Percentiles rank a stretch among this genome's conserved stretches.
Evolutionary conservation across 2,797 vertebrate genomes (phyloP).

Genomic region (Alosa sapidissima): DNA sequence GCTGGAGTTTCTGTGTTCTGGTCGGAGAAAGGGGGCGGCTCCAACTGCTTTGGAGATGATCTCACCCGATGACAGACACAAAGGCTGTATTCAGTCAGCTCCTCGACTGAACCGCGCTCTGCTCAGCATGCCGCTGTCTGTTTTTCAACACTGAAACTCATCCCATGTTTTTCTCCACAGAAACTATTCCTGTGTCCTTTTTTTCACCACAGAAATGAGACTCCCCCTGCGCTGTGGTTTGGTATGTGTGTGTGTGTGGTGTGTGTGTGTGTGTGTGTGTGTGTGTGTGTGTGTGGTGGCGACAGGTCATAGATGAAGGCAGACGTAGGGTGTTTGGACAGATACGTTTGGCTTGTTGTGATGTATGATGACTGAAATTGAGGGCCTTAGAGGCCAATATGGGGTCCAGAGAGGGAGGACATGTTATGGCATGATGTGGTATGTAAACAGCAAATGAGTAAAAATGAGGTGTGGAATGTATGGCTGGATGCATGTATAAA

Average conservation of each 20-base stretch:
- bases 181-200: too few species aligned
- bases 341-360: slow-evolving; percentile 27
- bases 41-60: neutral
- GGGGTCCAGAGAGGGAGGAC: neutral
- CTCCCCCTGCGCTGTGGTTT: neutral
- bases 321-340: neutral
- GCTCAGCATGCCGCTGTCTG: neutral
- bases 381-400: neutral
- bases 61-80: neutral
- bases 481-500: neutral
- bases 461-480: neutral
- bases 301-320: neutral
- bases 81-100: neutral
- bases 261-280: too few species aligned
- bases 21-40: neutral
- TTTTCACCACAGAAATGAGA: too few species aligned
- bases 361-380: neutral
- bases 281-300: too few species aligned
- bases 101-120: neutral
- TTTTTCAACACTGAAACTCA: neutral
- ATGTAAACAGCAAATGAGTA: neutral
- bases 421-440: neutral
- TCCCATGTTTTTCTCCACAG: neutral
- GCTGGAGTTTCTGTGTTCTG: neutral
- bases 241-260: neutral